Percentiles rank a stretch among this genome's conserved stretches.
Conservation (phyloP, 2,797 vertebrate species). For the Gallinago nigripennis region DNA sequence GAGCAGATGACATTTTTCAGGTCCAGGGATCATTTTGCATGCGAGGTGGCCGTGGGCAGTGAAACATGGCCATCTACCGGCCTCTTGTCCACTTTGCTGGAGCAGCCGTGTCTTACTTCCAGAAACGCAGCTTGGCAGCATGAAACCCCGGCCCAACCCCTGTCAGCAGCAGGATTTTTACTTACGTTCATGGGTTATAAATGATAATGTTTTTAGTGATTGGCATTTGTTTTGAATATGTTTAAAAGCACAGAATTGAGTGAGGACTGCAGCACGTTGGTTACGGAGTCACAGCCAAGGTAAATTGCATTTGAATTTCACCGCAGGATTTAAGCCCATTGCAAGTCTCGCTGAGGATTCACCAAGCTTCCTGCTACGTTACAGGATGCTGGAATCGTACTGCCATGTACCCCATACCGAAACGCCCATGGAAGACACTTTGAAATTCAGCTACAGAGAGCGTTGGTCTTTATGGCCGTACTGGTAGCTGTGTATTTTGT, state of each 20-base stretch:
- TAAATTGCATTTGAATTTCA: background rate
- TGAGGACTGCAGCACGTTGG: fast-evolving
- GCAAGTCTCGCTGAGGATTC: background rate
- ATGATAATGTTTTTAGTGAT: background rate
- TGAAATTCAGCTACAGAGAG: background rate
- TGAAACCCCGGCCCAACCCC: fast-evolving
- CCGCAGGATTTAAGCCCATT: background rate
- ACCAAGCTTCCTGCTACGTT: fast-evolving
- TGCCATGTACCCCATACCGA: background rate
- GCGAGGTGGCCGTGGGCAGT: fast-evolving
- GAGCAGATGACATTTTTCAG: background rate
- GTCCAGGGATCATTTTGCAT: fast-evolving
- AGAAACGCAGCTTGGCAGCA: background rate
- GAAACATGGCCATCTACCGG: conserved; percentile 65
- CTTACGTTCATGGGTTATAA: background rate
- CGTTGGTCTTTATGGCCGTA: background rate
- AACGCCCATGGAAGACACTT: background rate
- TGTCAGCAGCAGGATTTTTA: background rate
- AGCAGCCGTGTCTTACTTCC: fast-evolving
- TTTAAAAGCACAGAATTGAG: background rate
- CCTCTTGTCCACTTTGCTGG: fast-evolving
- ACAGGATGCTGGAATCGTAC: background rate
- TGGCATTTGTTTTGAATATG: background rate
- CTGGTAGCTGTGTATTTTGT: background rate
- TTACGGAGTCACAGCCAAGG: background rate